A percentile compares a stretch with the other conserved stretches of the same genome.
Conservation (phyloP, 2,797 vertebrate genomes). For the Pempheris klunzingeri region DNA sequence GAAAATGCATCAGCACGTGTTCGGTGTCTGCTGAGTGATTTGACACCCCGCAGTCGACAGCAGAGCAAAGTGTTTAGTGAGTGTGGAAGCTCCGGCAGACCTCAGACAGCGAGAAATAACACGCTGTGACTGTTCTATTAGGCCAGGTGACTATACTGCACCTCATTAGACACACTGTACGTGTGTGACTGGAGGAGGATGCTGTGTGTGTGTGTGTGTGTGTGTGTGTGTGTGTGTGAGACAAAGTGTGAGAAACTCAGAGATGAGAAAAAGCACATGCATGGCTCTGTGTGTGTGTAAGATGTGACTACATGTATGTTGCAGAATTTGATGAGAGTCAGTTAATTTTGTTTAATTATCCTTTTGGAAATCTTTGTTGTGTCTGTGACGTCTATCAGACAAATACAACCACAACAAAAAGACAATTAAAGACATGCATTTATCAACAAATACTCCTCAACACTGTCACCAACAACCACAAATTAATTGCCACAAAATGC, state of each 20-base stretch:
- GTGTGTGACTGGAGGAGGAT: slow-evolving; percentile 18
- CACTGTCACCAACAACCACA: too few relatives aligned
- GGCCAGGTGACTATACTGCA: slow-evolving; percentile 61
- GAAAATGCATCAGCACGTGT: slow-evolving; percentile 43
- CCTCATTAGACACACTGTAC: slow-evolving; percentile 72
- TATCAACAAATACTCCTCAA: too few relatives aligned
- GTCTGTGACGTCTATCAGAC: too few relatives aligned
- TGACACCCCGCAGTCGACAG: slow-evolving; percentile 51
- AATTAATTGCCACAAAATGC: too few relatives aligned
- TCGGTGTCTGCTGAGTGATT: slow-evolving; percentile 35
- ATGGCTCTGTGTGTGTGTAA: background rate
- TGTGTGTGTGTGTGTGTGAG: slow-evolving; percentile 2
- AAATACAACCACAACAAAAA: too few relatives aligned
- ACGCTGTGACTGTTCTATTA: slow-evolving; percentile 73
- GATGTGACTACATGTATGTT: too few relatives aligned
- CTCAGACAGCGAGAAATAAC: slow-evolving; percentile 55
- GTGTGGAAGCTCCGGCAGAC: slow-evolving; percentile 43
- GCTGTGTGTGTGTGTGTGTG: slow-evolving; percentile 18
- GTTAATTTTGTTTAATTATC: too few relatives aligned
- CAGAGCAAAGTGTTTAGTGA: slow-evolving; percentile 62
- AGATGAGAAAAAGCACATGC: background rate
- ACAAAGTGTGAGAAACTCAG: slow-evolving; percentile 4
- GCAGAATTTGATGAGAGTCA: background rate
- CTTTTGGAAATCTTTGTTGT: too few relatives aligned
- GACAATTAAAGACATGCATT: too few relatives aligned